Evolutionary conservation across 2,113 vertebrate species (phyloP).

Genomic region (Condylura cristata): DNA sequence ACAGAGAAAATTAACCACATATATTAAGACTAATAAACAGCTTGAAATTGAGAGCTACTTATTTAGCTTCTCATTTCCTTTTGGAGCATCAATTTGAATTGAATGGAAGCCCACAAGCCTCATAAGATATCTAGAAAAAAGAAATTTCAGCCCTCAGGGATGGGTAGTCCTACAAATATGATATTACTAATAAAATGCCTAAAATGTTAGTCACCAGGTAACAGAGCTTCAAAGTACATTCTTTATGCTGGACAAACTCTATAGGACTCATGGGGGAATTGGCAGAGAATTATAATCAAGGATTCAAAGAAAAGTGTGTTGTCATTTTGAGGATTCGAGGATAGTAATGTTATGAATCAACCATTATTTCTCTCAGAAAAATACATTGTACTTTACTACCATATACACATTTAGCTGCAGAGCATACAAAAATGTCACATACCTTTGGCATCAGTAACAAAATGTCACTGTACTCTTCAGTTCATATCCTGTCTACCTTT

Average conservation of each 20-base stretch:
- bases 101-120: neutral
- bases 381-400: neutral
- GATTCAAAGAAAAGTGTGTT: neutral
- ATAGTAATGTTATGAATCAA: slow-evolving; percentile 19
- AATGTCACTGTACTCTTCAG: neutral
- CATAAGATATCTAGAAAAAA: slow-evolving; percentile 43
- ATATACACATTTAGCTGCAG: neutral
- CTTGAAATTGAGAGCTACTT: neutral
- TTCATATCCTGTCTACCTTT: neutral
- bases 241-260: neutral
- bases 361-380: slow-evolving; percentile 32
- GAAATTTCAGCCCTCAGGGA: neutral
- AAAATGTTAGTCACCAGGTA: neutral
- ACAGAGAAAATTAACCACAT: slow-evolving; percentile 37
- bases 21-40: slow-evolving; percentile 19
- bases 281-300: slow-evolving; percentile 16
- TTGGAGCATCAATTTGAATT: slow-evolving; percentile 22
- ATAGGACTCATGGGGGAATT: neutral
- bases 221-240: neutral
- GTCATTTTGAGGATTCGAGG: neutral
- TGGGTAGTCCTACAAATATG: neutral
- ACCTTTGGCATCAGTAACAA: neutral
- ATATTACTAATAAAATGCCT: neutral
- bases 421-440: neutral
- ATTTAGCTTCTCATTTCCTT: neutral